Evolutionary conservation across 2,113 vertebrate genomes (phyloP), one percentile per base, ranked within the genome.

Genomic region (Mus spicilegus): DNA sequence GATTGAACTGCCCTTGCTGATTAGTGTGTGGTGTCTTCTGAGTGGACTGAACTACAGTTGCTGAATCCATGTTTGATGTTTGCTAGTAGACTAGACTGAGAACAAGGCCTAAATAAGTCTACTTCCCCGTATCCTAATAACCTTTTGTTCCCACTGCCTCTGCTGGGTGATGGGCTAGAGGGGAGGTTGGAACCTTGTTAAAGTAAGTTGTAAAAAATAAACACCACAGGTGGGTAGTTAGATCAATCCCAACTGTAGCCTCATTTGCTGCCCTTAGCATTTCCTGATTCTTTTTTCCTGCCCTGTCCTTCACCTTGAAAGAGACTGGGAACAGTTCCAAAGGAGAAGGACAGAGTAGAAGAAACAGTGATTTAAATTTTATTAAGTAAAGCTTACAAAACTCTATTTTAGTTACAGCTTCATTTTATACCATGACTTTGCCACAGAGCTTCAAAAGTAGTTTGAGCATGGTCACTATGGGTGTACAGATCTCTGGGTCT

Each of bases 331-430:
- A 61, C 69, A 87, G 67, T 78, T 95, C 58, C 51, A 82, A 19
- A 93, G 78, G 56, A 65, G 77, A 19, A 93, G 39, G 63, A 90
- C 65, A 89, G 75, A 56, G 4, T 51, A 20, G 61, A 87, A 84
- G 56, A 75, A 78, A 90, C 72, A 70, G 77, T 78, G 56, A 92
- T 93, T 95, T 89, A 70, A 69, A 84, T 91, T 81, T 93, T 95
- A 88, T 12, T 51, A 70, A 65, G 20, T 46, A 90, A 42, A 90
- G 42, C 69, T 84, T 80, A 69, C 51, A 87, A 78, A 95, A 90
- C 72, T 82, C 58, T 76, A 67, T 36, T n/a, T 76, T 67, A 67
- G 49, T 81, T 46, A 80, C 61, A 39, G 42, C 42, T 78, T 91
- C 80, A 65, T n/a, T 85, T 95, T 86, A 70, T 26, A 87, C 22